Evolutionary conservation across 2,797 vertebrate genomes (phyloP).

Genomic region (Cetoscarus ocellatus): DNA sequence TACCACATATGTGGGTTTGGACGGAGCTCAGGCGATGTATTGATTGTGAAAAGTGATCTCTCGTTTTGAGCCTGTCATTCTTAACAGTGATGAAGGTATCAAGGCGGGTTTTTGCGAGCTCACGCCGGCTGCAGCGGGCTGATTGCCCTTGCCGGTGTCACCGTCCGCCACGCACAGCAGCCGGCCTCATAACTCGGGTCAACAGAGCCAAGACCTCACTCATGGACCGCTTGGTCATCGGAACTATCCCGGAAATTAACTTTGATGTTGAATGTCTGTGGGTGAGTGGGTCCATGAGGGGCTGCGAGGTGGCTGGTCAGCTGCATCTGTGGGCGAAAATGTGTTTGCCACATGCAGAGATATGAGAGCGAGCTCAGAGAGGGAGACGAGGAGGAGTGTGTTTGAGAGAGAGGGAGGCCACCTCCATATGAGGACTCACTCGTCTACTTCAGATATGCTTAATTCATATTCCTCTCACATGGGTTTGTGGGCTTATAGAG

Average conservation of each 20-base stretch:
- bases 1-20: constrained; percentile 36
- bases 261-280: constrained; percentile 52
- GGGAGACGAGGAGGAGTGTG: constrained; percentile 8
- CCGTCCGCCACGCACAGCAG: constrained; percentile 34
- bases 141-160: constrained; percentile 33
- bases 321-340: constrained; percentile 52
- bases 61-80: background rate
- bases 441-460: constrained; percentile 40
- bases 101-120: constrained; percentile 8
- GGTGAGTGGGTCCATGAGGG: constrained; percentile 36
- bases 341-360: constrained; percentile 54
- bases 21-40: constrained; percentile 30
- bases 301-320: constrained; percentile 42
- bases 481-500: constrained; percentile 35
- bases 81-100: constrained; percentile 30
- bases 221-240: constrained; percentile 50
- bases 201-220: constrained; percentile 56
- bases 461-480: constrained; percentile 55
- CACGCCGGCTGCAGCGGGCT: background rate
- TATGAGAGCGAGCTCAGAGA: constrained; percentile 25
- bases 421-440: constrained; percentile 43
- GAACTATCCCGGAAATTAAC: constrained; percentile 63
- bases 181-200: constrained; percentile 62
- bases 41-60: constrained; percentile 50
- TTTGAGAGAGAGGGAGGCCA: constrained; percentile 22